Evolutionary conservation across 2,888 invertebrate species (phyloP), one percentile per base, ranked within the genome.

Genomic region (Autographa pulchrina): DNA sequence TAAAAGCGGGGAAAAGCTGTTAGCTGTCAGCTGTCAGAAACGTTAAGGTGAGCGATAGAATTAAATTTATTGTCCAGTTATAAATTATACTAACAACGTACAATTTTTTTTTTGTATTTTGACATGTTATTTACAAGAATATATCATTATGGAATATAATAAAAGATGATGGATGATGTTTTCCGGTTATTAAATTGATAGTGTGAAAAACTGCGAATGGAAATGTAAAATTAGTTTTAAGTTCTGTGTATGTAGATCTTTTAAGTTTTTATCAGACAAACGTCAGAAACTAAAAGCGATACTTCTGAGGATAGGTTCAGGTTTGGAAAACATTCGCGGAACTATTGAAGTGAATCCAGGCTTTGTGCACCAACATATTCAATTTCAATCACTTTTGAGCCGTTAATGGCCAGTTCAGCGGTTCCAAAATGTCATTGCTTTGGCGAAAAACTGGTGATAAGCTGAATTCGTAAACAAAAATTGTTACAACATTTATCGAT

Each of bases 1-100:
- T 85, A 87, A 86, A 89, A 81, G 65, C 74, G 80, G 78, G 81
- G 82, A 85, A 85, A 88, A 86, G 86, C 91, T 90, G 92, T 77
- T 86, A 74, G 87, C 89, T 89, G 92, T 92, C 91, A 91, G 89
- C 92, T 91, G 92, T 93, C 93, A 93, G 90, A 91, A 92, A 85
- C 89, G 90, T 88, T 84, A 90, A 92, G 94, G 94, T 94, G 88
- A 93, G 89, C 84, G 78, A 78, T 84, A 80, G 77, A 84, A 82
- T 85, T 75, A 85, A 86, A 86, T 90, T 88, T 90, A 89, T 86
- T 81, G 74, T 70, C 65, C 65, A 68, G 84, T 77, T 77, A 67
- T 83, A 84, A 85, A 84, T 84, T 83, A 75, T 18, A 63, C 41
- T 72, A 73, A 74, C 72, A 75, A 67, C 67, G 52, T 70, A 41